These are phyloP conservation scores for Neuroscelio doddi DNA, from an alignment of 2,888 invertebrate genomes.

Conservation along the genomic window DNA sequence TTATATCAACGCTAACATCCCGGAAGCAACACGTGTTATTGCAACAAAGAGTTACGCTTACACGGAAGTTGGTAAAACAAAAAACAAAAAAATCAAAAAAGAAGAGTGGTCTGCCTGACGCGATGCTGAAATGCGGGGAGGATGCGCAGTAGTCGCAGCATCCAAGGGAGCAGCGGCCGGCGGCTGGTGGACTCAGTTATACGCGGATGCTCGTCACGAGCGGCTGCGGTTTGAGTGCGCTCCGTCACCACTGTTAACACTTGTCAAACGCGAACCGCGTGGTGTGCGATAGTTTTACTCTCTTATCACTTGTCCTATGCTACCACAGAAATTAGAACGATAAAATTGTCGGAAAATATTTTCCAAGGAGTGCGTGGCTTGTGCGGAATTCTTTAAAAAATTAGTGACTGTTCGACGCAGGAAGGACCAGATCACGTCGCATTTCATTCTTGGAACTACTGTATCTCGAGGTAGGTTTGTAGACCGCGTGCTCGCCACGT, in stretches of 20 bases:
- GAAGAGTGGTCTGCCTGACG: neutral
- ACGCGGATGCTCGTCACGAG: neutral
- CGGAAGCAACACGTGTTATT: constrained; percentile 2
- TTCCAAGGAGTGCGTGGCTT: too few species aligned
- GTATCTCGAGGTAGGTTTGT: neutral
- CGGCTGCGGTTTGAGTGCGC: neutral
- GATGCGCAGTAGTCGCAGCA: neutral
- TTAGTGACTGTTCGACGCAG: neutral
- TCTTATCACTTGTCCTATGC: neutral
- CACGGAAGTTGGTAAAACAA: neutral
- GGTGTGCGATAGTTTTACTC: neutral
- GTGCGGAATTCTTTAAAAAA: neutral
- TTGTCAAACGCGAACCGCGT: neutral
- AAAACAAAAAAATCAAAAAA: neutral
- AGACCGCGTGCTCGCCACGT: constrained; percentile 2
- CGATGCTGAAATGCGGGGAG: neutral
- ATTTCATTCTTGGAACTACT: neutral
- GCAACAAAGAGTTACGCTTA: neutral
- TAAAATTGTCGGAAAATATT: too few species aligned
- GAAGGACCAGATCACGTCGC: neutral
- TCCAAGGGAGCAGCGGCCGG: neutral
- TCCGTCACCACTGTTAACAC: neutral
- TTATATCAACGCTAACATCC: too few species aligned
- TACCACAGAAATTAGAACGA: neutral
- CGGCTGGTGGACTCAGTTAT: neutral